Evolutionary conservation across 2,797 vertebrate species (phyloP), one percentile per base, ranked within the genome.

Genomic region (Balearica regulorum): DNA sequence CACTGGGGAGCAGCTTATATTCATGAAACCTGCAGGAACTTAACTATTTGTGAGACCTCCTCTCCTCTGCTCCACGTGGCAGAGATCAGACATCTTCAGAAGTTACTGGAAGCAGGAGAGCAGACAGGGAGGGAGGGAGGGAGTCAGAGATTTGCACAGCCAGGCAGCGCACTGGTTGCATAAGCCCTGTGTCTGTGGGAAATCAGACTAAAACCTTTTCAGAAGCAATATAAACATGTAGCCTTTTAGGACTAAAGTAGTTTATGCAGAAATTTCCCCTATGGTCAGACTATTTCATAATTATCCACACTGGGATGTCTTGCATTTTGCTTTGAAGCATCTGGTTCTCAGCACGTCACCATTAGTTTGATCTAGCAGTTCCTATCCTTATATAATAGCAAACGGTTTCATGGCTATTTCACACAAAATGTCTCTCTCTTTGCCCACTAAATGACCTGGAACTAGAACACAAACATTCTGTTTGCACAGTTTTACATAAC

Each of bases 401-500:
- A 90, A 94, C 72, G 24, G 4, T 78, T 95, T 87, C 95, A 79
- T 85, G 84, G 85, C 66, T 93, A 83, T 81, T 96, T 92, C 96
- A 93, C 89, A 88, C 44, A 95, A 97, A 95, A 96, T 83, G n/a
- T 78, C 94, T 78, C 89, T 86, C 70, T 94, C 90, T 89, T 93
- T 81, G 54, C 78, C 78, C 94, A 97, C 53, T 75, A 96, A 96
- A 92, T 96, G 96, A 96, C 93, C 92, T 97, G 97, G 89, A 97
- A 96, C 96, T 93, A 76, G 95, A 97, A 95, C 70, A 93, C 95
- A 97, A 96, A 93, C 94, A 76, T 95, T 96, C 49, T 96, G 83
- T 92, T 96, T 96, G 87, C 89, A 94, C 90, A 91, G 93, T 96
- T 97, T 95, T 97, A 85, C 94, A 97, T 96, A 96, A 96, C 87